These are phyloP conservation scores for Poeciliopsis retropinna DNA, from an alignment of 2,113 vertebrate genomes.

Conservation along the genomic window DNA sequence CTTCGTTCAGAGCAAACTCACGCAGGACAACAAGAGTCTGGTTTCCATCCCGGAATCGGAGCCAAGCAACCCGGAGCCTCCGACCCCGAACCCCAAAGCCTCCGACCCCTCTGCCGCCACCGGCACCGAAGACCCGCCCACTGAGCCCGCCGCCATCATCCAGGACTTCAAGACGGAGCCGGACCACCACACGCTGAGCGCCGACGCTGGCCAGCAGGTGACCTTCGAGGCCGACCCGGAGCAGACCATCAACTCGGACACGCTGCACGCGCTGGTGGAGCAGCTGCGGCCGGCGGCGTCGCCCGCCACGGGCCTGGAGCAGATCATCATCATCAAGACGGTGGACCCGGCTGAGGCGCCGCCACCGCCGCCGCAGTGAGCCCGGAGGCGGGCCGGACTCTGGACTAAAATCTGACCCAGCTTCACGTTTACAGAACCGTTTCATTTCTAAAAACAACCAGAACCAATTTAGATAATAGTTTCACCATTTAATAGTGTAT, in stretches of 20 bases:
- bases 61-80: conserved; percentile 50
- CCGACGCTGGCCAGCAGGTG: conserved; percentile 22
- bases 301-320: conserved; percentile 61
- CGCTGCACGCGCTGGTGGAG: conserved; percentile 76
- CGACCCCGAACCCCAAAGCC: conserved; percentile 61
- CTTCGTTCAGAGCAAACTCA: conserved; percentile 77
- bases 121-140: fast-evolving
- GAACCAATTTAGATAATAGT: too few species aligned
- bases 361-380: conserved; percentile 56
- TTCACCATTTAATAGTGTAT: too few species aligned
- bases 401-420: background rate
- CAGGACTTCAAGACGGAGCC: conserved; percentile 68
- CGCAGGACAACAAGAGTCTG: conserved; percentile 73
- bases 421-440: too few species aligned
- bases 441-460: too few species aligned
- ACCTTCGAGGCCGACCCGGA: conserved; percentile 59
- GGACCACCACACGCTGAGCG: conserved; percentile 10
- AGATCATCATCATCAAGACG: conserved; percentile 78
- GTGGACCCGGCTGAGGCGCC: conserved; percentile 62
- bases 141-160: background rate
- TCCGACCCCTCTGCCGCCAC: fast-evolving
- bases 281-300: conserved; percentile 69
- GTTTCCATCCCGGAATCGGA: conserved; percentile 57
- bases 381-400: too few species aligned
- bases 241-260: conserved; percentile 75